These are phyloP conservation scores for Asobara japonica DNA, from an alignment of 1,140 invertebrate species.

Conservation along the genomic window DNA sequence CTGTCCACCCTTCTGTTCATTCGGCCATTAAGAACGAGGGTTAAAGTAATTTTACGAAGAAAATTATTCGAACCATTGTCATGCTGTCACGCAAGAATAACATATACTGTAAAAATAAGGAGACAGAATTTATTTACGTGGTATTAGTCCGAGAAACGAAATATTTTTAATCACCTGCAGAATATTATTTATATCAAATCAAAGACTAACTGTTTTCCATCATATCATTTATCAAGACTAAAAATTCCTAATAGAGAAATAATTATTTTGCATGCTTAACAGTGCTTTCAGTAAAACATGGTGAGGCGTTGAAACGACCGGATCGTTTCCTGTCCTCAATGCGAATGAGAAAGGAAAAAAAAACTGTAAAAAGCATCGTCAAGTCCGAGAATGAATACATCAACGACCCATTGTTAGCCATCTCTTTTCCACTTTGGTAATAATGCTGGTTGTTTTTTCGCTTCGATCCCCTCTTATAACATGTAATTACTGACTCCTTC, in stretches of 20 bases:
- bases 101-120: not conserved
- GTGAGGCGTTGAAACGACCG: slow-evolving; percentile 33
- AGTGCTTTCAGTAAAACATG: not conserved
- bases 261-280: not conserved
- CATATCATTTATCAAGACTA: too few relatives aligned
- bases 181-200: too few relatives aligned
- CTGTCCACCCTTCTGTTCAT: slow-evolving; percentile 54
- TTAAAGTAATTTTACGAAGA: slow-evolving; percentile 50
- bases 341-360: slow-evolving; percentile 47
- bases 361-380: slow-evolving; percentile 46
- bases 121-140: not conserved
- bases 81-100: not conserved
- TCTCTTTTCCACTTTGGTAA: slow-evolving; percentile 5
- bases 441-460: not conserved
- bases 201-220: too few relatives aligned
- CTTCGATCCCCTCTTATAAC: slow-evolving; percentile 3
- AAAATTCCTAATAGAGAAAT: not conserved
- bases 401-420: slow-evolving; percentile 6
- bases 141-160: too few relatives aligned
- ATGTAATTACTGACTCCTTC: slow-evolving; percentile 36
- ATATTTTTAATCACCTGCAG: too few relatives aligned
- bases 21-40: slow-evolving; percentile 42
- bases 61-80: slow-evolving; percentile 27
- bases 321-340: slow-evolving; percentile 43
- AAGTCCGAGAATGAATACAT: slow-evolving; percentile 26